Percentiles rank a stretch among this genome's conserved stretches.
Conservation (phyloP, 1,140 invertebrate species). For the Ceratosolen fusciceps region DNA sequence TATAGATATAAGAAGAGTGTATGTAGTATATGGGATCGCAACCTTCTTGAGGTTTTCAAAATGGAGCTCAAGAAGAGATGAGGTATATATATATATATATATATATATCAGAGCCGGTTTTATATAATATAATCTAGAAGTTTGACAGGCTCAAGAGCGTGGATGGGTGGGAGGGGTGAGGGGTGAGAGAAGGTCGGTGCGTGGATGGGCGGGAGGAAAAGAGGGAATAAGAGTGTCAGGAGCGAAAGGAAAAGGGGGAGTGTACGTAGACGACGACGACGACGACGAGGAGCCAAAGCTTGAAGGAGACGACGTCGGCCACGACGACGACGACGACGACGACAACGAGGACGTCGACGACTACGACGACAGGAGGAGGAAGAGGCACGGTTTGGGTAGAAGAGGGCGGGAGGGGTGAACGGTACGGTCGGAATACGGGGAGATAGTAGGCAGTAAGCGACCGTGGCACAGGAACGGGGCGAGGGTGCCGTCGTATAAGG, state of each 20-base stretch:
- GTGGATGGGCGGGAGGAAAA: constrained; percentile 39
- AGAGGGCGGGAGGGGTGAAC: constrained; percentile 48
- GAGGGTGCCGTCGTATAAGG: constrained; percentile 21
- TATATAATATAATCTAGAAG: constrained; percentile 57
- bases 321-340: constrained; percentile 7
- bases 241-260: constrained; percentile 48
- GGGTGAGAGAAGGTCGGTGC: constrained; percentile 44
- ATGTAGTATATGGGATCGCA: background rate
- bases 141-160: constrained; percentile 52
- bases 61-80: constrained; percentile 18
- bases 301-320: constrained; percentile 41
- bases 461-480: constrained; percentile 35
- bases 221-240: constrained; percentile 31
- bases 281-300: constrained; percentile 18
- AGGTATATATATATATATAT: no score
- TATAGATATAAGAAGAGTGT: constrained; percentile 18
- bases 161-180: constrained; percentile 42
- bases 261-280: constrained; percentile 20
- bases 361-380: constrained; percentile 33
- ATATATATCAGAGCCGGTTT: constrained; percentile 47
- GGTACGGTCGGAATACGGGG: constrained; percentile 64
- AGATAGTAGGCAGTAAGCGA: constrained; percentile 58
- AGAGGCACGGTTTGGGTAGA: background rate
- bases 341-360: constrained; percentile 29
- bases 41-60: constrained; percentile 31